Base-by-base conservation (phyloP, 2,113 vertebrate genomes). In the Madoqua kirkii region DNA sequence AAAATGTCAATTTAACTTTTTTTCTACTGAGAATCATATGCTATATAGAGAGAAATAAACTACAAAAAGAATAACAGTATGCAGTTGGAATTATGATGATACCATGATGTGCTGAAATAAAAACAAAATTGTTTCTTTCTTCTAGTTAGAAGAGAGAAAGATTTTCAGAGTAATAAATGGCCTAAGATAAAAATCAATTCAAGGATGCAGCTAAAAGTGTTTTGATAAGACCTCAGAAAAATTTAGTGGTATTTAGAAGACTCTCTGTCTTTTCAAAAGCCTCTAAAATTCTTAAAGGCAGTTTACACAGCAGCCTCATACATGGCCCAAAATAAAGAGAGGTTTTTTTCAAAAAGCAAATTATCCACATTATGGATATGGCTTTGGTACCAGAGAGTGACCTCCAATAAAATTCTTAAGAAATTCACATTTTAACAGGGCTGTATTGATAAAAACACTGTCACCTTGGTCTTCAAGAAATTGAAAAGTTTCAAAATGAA, bases 161-260 rank as follows among this genome's bases (percentile, higher is more conserved):
- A 83, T 55, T 84, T 89, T 96, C 21, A 82, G n/a, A 60, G 93
- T 57, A 74, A 55, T n/a, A 96, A 92, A 87, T 40, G 62, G n/a
- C 29, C 29, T 71, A 91, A 82, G 23, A 36, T 83, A 83, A 91
- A 94, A 92, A 82, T 54, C 21, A 91, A 57, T 74, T 91, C 45
- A 92, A 60, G 76, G 17, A 36, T 62, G 7, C 43, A 62, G 54
- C 29, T 88, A 88, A 45, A 82, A 83, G 79, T 62, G 50, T 5
- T 54, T 76, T 74, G 16, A 71, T 36, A 60, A 90, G 14, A 60
- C 52, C 16, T 67, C 43, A 71, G 45, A 52, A 85, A 91, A 14
- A 83, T 59, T 74, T 82, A 71, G 50, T 83, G 60, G 48, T 96
- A 81, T 74, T 29, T 59, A 43, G 25, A 74, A 52, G 29, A 62